phyloP scores from a whole-genome alignment of 2,888 invertebrate species.

The Cybosia mesomella region DNA sequence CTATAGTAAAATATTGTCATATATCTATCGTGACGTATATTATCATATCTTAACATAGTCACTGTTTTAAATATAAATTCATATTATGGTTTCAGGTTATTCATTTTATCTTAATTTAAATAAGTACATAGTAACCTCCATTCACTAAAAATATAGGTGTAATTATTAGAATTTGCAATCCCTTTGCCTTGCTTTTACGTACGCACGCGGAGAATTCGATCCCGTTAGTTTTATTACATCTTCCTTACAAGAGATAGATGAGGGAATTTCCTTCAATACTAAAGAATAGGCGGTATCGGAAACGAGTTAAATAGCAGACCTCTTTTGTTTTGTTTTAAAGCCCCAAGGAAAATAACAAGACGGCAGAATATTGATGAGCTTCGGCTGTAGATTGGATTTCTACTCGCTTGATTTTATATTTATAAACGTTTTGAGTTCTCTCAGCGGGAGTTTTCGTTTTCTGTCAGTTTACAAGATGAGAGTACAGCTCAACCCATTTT shows the following conservation, averaged over 20 bases:
- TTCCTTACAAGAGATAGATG: conserved; percentile 58
- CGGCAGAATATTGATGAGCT: conserved; percentile 79
- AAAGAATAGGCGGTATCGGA: conserved; percentile 82
- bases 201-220: conserved; percentile 40
- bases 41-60: not conserved
- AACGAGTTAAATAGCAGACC: conserved; percentile 84
- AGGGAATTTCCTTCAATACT: conserved; percentile 83
- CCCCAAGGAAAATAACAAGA: conserved; percentile 77
- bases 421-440: conserved; percentile 61
- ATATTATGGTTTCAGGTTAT: too few relatives aligned
- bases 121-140: not conserved
- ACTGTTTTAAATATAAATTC: not conserved
- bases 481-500: conserved; percentile 46
- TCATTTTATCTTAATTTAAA: not conserved
- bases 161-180: conserved; percentile 42
- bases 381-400: conserved; percentile 62
- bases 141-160: conserved; percentile 24
- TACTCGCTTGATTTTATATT: conserved; percentile 64
- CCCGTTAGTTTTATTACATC: conserved; percentile 53
- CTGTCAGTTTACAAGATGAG: conserved; percentile 47
- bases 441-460: conserved; percentile 49
- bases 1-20: not conserved
- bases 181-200: conserved; percentile 43
- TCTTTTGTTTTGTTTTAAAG: conserved; percentile 79
- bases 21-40: too few relatives aligned